Base-by-base conservation (phyloP, 2,797 vertebrate genomes). In the Gadopsis marmoratus region DNA sequence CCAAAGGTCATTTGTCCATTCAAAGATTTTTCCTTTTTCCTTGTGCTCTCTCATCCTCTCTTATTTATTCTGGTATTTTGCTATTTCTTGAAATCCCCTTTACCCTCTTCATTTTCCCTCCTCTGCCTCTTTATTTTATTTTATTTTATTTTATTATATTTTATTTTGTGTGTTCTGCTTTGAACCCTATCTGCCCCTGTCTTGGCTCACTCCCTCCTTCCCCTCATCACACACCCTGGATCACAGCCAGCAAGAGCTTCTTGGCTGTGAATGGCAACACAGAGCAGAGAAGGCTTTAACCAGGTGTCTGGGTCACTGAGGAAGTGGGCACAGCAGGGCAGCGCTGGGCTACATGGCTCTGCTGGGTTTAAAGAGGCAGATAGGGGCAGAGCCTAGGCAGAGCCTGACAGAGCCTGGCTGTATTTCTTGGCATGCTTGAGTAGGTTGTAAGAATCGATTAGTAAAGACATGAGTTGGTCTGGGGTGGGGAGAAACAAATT, bases 1-100 rank as follows among this genome's bases (percentile, higher is more conserved):
- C 70, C 72, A 79, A 86, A 85, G 73, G 82, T 86, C 78, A 89
- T 85, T 90, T 78, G 76, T 91, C 82, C 75, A 76, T 78, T 82
- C 76, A 80, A 77, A 82, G 61, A 83, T 73, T 78, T 78, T 74
- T 55, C 66, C 47, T 68, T 70, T 75, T 71, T 26, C 14, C 43
- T 51, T 26, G 54, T 47, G 33, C 55, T 68, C 74, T 66, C 47
- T 68, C 66, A 55, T 45, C 51, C 41, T 37, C 26, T 54, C 72
- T 74, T 76, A 67, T 86, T 84, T 76, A 81, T 81, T 78, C 65
- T 73, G 59, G 64, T 68, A 71, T 76, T 85, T 84, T 86, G 76
- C 63, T 83, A 77, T 59, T 70, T 71, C 43, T 77, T 75, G 63
- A 78, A 70, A 86, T 81, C 66, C 23, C 61, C 51, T 69, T 66